phyloP scores from a whole-genome alignment of 2,888 invertebrate genomes.

The Megastigmus dorsalis region DNA sequence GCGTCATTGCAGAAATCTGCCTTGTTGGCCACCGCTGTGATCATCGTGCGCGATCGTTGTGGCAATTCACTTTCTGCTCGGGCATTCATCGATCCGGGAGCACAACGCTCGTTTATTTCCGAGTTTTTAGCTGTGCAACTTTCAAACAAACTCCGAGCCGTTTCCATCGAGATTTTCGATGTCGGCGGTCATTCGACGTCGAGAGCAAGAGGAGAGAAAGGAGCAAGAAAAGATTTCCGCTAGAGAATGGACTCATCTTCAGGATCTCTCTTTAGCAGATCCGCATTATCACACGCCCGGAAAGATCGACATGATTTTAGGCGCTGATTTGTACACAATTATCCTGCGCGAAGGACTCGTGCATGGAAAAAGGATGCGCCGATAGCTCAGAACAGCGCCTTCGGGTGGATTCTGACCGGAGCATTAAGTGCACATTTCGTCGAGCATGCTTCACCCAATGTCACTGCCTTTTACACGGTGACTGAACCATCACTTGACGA shows the following conservation, averaged over 20 bases:
- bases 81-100: too few species aligned
- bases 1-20: too few species aligned
- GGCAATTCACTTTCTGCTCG: background rate
- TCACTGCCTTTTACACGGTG: background rate
- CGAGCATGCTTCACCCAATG: too few species aligned
- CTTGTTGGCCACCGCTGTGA: background rate
- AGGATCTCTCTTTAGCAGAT: too few species aligned
- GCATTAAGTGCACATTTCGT: background rate
- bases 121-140: too few species aligned
- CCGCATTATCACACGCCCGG: too few species aligned
- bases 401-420: background rate
- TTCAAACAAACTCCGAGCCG: background rate
- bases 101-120: background rate
- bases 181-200: too few species aligned
- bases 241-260: too few species aligned
- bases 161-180: background rate
- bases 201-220: background rate
- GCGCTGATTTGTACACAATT: background rate
- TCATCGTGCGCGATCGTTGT: too few species aligned
- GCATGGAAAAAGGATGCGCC: background rate
- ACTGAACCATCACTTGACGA: background rate
- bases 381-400: background rate
- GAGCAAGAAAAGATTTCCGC: background rate
- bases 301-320: background rate
- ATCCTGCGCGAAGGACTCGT: background rate